phyloP scores from a whole-genome alignment of 1,140 invertebrate species.

The Coboldia fuscipes region DNA sequence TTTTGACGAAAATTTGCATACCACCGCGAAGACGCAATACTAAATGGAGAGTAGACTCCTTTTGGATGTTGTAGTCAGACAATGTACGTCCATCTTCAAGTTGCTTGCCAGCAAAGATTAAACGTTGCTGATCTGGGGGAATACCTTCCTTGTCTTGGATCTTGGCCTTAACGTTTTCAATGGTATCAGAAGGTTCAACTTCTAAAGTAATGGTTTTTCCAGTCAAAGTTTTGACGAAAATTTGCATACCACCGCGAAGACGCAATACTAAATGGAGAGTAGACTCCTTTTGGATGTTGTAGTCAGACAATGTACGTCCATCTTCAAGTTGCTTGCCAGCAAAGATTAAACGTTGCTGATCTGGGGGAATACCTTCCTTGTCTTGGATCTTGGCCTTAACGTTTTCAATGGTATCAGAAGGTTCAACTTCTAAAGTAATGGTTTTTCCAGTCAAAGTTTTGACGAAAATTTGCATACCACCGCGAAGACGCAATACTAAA shows the following conservation, averaged over 20 bases:
- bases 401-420: slow-evolving; percentile 84
- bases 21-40: slow-evolving; percentile 82
- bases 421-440: slow-evolving; percentile 84
- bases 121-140: slow-evolving; percentile 69
- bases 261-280: slow-evolving; percentile 81
- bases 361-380: slow-evolving; percentile 75
- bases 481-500: slow-evolving; percentile 73
- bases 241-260: slow-evolving; percentile 91
- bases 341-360: slow-evolving; percentile 77
- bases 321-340: slow-evolving; percentile 89
- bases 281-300: slow-evolving; percentile 87
- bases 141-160: slow-evolving; percentile 84
- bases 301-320: slow-evolving; percentile 76
- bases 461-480: slow-evolving; percentile 95
- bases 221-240: slow-evolving; percentile 85
- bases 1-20: slow-evolving; percentile 94
- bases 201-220: slow-evolving; percentile 90
- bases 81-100: slow-evolving; percentile 83
- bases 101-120: slow-evolving; percentile 87
- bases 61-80: slow-evolving; percentile 87
- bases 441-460: slow-evolving; percentile 88
- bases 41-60: slow-evolving; percentile 80
- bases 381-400: slow-evolving; percentile 87
- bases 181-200: slow-evolving; percentile 78
- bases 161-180: slow-evolving; percentile 87